These are phyloP conservation scores for Valencia hispanica DNA, from an alignment of 2,797 vertebrate genomes.

Conservation along the genomic window DNA sequence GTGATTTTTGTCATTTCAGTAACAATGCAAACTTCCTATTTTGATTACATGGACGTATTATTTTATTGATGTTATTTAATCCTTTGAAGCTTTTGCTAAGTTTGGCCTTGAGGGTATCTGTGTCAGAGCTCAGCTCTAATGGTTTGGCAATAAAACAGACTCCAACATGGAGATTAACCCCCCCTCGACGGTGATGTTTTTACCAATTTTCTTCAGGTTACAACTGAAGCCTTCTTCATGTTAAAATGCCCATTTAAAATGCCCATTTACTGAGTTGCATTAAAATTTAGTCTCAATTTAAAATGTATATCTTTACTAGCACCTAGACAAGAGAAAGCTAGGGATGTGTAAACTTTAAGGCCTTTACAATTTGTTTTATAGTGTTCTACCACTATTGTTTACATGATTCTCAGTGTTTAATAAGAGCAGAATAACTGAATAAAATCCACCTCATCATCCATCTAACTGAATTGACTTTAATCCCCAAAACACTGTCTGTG, in stretches of 20 bases:
- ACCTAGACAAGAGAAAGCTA: neutral
- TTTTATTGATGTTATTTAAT: neutral
- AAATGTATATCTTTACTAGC: neutral
- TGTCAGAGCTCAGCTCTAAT: neutral
- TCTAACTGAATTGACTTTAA: neutral
- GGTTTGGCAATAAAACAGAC: neutral
- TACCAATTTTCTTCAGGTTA: neutral
- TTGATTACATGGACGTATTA: neutral
- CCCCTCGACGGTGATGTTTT: neutral
- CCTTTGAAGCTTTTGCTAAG: neutral
- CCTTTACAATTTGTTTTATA: neutral
- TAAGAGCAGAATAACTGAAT: neutral
- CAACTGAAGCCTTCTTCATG: neutral
- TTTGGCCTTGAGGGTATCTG: neutral
- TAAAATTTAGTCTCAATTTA: neutral
- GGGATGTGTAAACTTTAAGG: neutral
- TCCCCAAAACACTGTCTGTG: neutral
- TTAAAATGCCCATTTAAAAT: neutral
- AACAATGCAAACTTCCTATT: neutral
- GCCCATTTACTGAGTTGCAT: neutral
- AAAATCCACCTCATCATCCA: neutral
- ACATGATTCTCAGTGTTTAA: neutral
- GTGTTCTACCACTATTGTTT: neutral
- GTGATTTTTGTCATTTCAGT: neutral
- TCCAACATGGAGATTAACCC: neutral